phyloP scores from a whole-genome alignment of 2,888 invertebrate genomes.

The Opisthograptis luteolata region DNA sequence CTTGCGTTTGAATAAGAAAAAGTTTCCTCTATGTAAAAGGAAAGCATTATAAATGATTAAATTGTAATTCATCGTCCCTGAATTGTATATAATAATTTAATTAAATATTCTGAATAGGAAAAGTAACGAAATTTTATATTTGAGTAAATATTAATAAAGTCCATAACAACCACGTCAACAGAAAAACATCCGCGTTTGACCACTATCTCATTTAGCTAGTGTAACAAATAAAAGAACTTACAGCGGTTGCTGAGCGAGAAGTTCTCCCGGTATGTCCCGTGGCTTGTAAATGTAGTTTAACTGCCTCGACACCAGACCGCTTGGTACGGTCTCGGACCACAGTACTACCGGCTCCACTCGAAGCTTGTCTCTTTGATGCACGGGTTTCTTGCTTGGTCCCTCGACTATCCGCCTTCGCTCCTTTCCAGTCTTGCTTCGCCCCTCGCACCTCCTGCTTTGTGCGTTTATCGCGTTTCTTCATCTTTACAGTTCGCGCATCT shows the following conservation, averaged over 20 bases:
- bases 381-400: conserved; percentile 43
- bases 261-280: conserved; percentile 76
- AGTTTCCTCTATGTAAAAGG: no score
- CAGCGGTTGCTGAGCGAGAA: conserved; percentile 76
- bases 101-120: no score
- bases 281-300: conserved; percentile 68
- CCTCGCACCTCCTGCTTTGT: conserved; percentile 55
- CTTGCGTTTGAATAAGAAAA: no score
- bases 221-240: no score
- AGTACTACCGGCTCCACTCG: conserved; percentile 34
- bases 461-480: conserved; percentile 70
- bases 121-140: no score
- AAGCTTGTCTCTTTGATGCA: conserved; percentile 41
- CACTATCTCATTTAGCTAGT: no score
- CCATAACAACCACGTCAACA: no score
- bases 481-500: conserved; percentile 52
- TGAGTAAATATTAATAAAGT: neutral
- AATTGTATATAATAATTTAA: no score
- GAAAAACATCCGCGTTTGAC: no score
- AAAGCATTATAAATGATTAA: no score
- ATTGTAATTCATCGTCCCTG: no score
- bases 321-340: conserved; percentile 56
- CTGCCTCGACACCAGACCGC: conserved; percentile 75
- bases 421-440: conserved; percentile 41
- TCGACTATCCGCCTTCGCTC: conserved; percentile 45